phyloP scores from a whole-genome alignment of 2,113 vertebrate genomes.

The Gallinago jamesoni region DNA sequence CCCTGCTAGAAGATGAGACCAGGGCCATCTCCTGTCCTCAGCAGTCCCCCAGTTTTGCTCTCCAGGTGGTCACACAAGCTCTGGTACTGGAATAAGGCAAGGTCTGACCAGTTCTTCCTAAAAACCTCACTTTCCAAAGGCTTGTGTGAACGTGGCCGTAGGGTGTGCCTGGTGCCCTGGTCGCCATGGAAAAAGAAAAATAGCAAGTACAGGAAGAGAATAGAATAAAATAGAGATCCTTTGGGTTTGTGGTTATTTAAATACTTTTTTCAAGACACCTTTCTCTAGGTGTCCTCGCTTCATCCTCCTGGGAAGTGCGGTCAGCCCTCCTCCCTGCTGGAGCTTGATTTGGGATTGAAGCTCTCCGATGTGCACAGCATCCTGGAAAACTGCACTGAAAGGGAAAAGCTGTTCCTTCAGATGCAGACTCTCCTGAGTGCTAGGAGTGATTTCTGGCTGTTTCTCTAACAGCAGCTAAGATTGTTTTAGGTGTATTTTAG shows the following conservation, averaged over 20 bases:
- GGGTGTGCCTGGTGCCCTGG: neutral
- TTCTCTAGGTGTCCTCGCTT: neutral
- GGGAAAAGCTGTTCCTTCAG: neutral
- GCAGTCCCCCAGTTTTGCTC: neutral
- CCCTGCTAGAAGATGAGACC: neutral
- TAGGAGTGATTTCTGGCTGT: neutral
- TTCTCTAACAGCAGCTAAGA: neutral
- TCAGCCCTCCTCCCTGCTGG: neutral
- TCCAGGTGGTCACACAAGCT: neutral
- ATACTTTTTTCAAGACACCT: neutral
- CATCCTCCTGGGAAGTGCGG: neutral
- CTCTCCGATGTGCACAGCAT: neutral
- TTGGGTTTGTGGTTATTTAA: neutral
- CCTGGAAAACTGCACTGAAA: neutral
- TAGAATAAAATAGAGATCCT: neutral
- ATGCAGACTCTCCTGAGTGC: neutral
- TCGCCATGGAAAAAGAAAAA: neutral
- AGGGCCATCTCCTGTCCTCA: neutral
- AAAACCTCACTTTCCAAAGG: neutral
- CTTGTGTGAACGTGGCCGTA: rapidly evolving
- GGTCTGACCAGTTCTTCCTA: neutral
- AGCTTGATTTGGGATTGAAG: neutral
- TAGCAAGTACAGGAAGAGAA: neutral
- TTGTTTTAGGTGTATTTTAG: neutral
- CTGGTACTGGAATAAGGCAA: neutral